Conservation (phyloP, 2,888 invertebrate species). For the Oligia fasciuncula region DNA sequence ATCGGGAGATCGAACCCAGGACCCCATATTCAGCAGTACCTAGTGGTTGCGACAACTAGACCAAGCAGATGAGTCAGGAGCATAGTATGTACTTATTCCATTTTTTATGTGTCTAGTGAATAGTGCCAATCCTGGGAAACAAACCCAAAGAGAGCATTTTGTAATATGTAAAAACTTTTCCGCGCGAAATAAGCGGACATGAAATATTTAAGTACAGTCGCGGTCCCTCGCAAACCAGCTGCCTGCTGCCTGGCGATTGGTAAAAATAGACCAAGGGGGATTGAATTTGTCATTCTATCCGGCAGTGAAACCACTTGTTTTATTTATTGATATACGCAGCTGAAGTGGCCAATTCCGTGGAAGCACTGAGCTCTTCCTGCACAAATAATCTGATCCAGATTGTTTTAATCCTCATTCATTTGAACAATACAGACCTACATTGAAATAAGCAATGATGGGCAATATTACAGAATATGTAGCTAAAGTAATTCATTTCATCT, state of each 20-base stretch:
- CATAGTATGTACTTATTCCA: not conserved
- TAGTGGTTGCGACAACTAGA: not conserved
- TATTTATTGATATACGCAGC: conserved; percentile 56
- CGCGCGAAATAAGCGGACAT: conserved; percentile 47
- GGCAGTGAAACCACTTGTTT: conserved; percentile 60
- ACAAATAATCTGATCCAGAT: conserved; percentile 15
- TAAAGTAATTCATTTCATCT: not conserved
- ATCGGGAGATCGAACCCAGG: not conserved
- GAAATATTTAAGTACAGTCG: conserved; percentile 47
- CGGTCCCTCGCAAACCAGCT: conserved; percentile 55
- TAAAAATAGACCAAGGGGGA: conserved; percentile 64
- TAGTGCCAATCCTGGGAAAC: not conserved
- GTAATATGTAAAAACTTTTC: conserved; percentile 20
- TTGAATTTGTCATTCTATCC: conserved; percentile 64
- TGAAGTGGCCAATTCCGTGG: conserved; percentile 52
- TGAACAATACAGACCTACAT: not conserved
- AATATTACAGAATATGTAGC: not conserved
- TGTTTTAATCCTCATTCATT: not conserved
- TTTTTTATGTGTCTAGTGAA: not conserved
- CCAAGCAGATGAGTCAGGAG: too few species aligned
- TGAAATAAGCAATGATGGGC: not conserved
- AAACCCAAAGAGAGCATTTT: conserved; percentile 4
- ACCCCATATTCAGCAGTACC: too few species aligned
- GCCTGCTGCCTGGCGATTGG: conserved; percentile 55
- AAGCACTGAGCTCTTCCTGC: conserved; percentile 52